Conservation (phyloP, 1,140 invertebrate species). For the Neuroterus valhalla region DNA sequence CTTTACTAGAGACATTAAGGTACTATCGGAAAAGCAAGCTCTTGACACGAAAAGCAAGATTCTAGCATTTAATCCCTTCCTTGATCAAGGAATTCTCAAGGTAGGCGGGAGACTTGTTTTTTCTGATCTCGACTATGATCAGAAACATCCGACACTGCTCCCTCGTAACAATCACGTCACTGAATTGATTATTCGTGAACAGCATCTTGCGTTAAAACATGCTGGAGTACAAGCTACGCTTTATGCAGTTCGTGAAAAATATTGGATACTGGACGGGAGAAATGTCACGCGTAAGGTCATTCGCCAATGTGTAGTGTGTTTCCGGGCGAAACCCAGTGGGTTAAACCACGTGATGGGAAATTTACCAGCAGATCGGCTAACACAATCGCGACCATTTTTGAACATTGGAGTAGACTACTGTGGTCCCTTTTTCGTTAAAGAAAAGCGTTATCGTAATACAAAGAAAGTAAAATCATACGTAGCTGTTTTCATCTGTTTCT, state of each 20-base stretch:
- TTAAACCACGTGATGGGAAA: slow-evolving; percentile 12
- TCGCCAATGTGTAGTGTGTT: not conserved
- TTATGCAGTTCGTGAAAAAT: slow-evolving; percentile 5
- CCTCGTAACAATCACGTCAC: not conserved
- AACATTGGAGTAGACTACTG: slow-evolving; percentile 20
- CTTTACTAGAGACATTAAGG: not conserved
- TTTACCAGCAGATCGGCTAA: not conserved
- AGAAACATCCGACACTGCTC: not conserved
- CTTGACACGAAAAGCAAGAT: not conserved
- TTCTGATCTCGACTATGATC: not conserved
- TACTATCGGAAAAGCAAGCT: not conserved
- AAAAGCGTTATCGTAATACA: not conserved
- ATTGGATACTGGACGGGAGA: slow-evolving; percentile 19
- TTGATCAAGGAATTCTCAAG: not conserved
- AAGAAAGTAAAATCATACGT: slow-evolving; percentile 36
- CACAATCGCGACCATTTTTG: not conserved
- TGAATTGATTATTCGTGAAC: not conserved
- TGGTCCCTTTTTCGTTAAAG: slow-evolving; percentile 19
- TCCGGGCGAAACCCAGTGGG: not conserved
- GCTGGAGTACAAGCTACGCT: slow-evolving; percentile 16
- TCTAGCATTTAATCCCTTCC: too few relatives aligned
- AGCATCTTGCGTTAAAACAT: not conserved
- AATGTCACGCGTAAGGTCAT: not conserved
- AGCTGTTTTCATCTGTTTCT: slow-evolving; percentile 50
- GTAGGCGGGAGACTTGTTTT: slow-evolving; percentile 18